Percentiles rank a stretch among this genome's conserved stretches.
phyloP scores from a whole-genome alignment of 2,797 vertebrate genomes.

The Morelia viridis region DNA sequence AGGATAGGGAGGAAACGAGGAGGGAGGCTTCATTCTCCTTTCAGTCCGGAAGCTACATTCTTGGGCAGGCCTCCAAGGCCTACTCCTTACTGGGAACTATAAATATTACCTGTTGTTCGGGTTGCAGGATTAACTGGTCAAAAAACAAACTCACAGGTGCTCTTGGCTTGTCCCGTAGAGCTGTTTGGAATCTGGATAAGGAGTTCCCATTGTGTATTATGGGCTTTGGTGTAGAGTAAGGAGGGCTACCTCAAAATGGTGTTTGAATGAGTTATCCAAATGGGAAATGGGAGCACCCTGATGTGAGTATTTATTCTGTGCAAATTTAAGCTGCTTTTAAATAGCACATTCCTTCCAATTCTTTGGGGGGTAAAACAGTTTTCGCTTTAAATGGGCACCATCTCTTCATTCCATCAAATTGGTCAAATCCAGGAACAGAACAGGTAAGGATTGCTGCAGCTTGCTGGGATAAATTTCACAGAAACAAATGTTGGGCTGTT shows the following conservation, averaged over 20 bases:
- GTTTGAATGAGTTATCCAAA: background rate
- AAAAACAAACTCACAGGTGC: background rate
- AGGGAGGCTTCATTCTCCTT: background rate
- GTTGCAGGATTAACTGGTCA: slow-evolving; percentile 15
- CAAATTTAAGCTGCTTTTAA: slow-evolving; percentile 19
- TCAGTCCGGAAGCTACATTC: background rate
- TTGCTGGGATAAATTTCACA: background rate
- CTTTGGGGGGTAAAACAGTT: background rate
- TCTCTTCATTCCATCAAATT: background rate
- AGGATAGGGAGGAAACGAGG: background rate
- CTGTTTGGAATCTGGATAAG: background rate
- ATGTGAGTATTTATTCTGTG: slow-evolving; percentile 2
- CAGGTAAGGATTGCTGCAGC: background rate
- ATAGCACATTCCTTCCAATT: background rate
- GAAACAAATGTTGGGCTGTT: background rate
- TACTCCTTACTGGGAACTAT: slow-evolving; percentile 3
- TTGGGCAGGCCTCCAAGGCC: slow-evolving; percentile 4
- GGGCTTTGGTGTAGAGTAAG: background rate
- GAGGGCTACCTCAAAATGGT: background rate
- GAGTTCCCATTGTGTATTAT: background rate
- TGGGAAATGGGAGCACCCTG: background rate
- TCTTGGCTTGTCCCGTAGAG: background rate
- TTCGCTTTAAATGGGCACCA: background rate
- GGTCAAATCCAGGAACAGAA: background rate
- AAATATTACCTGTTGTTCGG: slow-evolving; percentile 31